Conservation (phyloP, 2,113 vertebrate genomes). For the Leptobrachium ailaonicum region DNA sequence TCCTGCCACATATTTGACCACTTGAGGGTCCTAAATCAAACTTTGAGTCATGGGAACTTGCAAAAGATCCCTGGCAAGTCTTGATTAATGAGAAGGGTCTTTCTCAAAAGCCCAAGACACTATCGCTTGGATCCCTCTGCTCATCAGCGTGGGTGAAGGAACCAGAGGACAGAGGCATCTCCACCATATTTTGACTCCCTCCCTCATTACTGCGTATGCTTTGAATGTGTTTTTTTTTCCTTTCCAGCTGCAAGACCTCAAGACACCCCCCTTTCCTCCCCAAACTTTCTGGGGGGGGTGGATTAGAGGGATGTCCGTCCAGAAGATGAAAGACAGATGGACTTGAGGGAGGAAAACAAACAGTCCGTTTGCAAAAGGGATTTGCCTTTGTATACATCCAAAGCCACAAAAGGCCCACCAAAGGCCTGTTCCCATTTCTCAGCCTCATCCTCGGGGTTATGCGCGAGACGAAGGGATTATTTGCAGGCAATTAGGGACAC, state of each 20-base stretch:
- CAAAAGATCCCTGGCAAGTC: not conserved
- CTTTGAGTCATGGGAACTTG: slow-evolving; percentile 25
- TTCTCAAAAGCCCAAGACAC: not conserved
- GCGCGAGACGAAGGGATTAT: not conserved
- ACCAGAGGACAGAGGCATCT: not conserved
- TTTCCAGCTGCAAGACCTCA: slow-evolving; percentile 17
- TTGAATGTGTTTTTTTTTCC: not conserved
- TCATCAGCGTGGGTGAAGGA: slow-evolving; percentile 5
- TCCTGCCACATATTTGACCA: slow-evolving; percentile 7
- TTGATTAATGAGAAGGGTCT: slow-evolving; percentile 22
- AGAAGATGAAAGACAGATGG: slow-evolving; percentile 39
- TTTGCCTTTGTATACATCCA: slow-evolving; percentile 29
- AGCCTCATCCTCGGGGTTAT: slow-evolving; percentile 6
- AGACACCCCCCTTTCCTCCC: not conserved
- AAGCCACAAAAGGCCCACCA: slow-evolving; percentile 42
- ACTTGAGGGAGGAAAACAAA: slow-evolving; percentile 27
- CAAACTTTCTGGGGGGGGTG: slow-evolving; percentile 13
- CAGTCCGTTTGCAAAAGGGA: slow-evolving; percentile 12
- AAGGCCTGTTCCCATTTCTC: slow-evolving; percentile 5
- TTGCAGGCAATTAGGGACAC: slow-evolving; percentile 42
- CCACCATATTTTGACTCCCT: slow-evolving; percentile 5
- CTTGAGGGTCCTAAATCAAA: slow-evolving; percentile 22
- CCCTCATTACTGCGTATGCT: slow-evolving; percentile 6
- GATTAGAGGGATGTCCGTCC: not conserved
- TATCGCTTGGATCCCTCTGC: not conserved